Percentiles rank a stretch among this genome's conserved stretches.
Evolutionary conservation across 2,888 invertebrate genomes (phyloP).

Genomic region (Phyllotreta striolata): DNA sequence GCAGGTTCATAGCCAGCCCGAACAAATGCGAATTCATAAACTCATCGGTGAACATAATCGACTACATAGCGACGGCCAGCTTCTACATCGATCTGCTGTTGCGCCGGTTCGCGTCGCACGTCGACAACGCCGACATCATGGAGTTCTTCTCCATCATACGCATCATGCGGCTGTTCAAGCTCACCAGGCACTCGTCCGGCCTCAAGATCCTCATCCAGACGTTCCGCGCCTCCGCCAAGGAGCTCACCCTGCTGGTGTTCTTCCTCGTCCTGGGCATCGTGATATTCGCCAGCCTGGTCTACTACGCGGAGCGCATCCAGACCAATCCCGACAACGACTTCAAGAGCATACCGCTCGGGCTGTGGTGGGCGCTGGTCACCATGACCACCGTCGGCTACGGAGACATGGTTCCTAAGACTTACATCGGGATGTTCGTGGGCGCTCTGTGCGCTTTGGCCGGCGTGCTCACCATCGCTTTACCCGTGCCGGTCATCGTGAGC

Average conservation of each 20-base stretch:
- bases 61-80: conserved; percentile 97
- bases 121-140: conserved; percentile 94
- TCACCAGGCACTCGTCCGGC: conserved; percentile 96
- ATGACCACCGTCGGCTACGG: conserved; percentile 99
- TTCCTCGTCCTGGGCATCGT: conserved; percentile 98
- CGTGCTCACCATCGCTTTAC: conserved; percentile 97
- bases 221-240: conserved; percentile 96
- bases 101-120: conserved; percentile 87
- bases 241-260: conserved; percentile 93
- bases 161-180: conserved; percentile 96
- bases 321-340: conserved; percentile 96
- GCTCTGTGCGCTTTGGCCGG: conserved; percentile 98
- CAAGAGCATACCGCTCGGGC: conserved; percentile 95
- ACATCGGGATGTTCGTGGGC: conserved; percentile 98
- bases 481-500: conserved; percentile 98
- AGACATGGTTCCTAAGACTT: conserved; percentile 98
- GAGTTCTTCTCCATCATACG: conserved; percentile 98
- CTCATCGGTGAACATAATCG: conserved; percentile 96
- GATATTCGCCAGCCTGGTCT: conserved; percentile 97
- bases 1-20: conserved; percentile 85
- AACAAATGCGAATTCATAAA: conserved; percentile 95
- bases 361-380: conserved; percentile 99
- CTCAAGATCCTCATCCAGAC: conserved; percentile 98
- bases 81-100: conserved; percentile 95
- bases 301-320: conserved; percentile 93